Conservation (phyloP, 2,888 invertebrate species). For the Trachelus stipa region DNA sequence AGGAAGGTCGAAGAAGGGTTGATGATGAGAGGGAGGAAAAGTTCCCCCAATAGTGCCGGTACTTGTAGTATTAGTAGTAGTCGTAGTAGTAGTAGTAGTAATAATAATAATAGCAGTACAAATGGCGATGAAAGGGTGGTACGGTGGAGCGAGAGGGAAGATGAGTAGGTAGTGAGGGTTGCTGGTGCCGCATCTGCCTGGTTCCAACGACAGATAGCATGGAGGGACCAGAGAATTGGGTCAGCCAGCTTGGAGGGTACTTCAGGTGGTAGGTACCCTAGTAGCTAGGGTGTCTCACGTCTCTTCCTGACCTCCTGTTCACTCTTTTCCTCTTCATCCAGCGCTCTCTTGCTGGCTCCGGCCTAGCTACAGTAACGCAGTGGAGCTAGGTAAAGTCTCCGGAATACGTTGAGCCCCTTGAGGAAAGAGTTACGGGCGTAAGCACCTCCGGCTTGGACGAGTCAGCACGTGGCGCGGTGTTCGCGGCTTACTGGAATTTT, state of each 20-base stretch:
- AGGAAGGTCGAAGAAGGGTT: slow-evolving; percentile 1
- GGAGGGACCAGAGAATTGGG: slow-evolving; percentile 51
- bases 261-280: slow-evolving; percentile 54
- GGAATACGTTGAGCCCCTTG: too few relatives aligned
- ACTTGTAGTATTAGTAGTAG: too few relatives aligned
- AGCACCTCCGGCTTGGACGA: background rate
- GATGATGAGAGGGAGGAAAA: slow-evolving; percentile 6
- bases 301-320: slow-evolving; percentile 17
- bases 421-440: background rate
- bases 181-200: slow-evolving; percentile 19
- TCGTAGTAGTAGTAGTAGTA: too few relatives aligned
- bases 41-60: too few relatives aligned
- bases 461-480: slow-evolving; percentile 4
- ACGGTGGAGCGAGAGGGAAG: slow-evolving; percentile 2
- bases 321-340: slow-evolving; percentile 17
- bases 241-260: slow-evolving; percentile 56
- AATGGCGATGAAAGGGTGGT: slow-evolving; percentile 1
- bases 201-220: slow-evolving; percentile 19
- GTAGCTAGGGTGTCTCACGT: background rate
- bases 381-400: too few relatives aligned
- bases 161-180: slow-evolving; percentile 10
- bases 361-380: too few relatives aligned
- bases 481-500: too few relatives aligned
- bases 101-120: too few relatives aligned
- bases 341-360: background rate